These are phyloP conservation scores for Taxidea taxus DNA, from an alignment of 2,113 vertebrate genomes.

Conservation along the genomic window DNA sequence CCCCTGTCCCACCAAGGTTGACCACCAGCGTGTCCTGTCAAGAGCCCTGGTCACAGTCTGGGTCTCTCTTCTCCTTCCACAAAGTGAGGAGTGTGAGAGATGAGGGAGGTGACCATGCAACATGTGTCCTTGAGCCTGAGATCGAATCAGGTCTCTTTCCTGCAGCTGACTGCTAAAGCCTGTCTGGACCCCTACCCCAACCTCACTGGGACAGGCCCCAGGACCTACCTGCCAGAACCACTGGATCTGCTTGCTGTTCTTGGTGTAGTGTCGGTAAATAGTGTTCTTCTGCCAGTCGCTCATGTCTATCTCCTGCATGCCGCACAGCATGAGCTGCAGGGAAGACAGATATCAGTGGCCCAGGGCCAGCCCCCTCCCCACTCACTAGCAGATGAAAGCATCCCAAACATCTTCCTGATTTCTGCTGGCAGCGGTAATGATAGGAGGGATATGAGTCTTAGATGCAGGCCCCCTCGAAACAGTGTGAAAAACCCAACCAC, in stretches of 20 bases:
- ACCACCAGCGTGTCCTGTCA: neutral
- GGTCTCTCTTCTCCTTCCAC: neutral
- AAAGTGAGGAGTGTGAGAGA: neutral
- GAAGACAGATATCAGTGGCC: neutral
- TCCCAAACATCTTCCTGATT: neutral
- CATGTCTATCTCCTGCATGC: conserved; percentile 98
- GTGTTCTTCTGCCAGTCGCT: conserved; percentile 98
- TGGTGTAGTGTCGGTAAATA: conserved; percentile 98
- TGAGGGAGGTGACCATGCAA: neutral
- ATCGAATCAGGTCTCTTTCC: neutral
- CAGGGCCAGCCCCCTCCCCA: accelerated
- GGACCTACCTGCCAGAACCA: conserved; percentile 98
- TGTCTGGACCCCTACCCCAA: neutral
- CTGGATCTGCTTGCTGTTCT: conserved; percentile 99
- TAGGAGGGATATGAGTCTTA: neutral
- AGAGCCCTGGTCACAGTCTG: accelerated
- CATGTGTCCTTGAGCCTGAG: accelerated
- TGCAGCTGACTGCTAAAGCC: neutral
- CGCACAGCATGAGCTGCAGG: conserved; percentile 95
- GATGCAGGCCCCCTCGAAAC: neutral
- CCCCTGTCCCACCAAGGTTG: neutral
- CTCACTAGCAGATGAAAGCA: neutral
- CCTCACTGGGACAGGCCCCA: accelerated
- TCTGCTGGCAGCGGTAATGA: neutral
- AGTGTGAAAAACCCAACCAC: neutral